Conservation (phyloP, 2,113 vertebrate species). For the Mesitornis unicolor region DNA sequence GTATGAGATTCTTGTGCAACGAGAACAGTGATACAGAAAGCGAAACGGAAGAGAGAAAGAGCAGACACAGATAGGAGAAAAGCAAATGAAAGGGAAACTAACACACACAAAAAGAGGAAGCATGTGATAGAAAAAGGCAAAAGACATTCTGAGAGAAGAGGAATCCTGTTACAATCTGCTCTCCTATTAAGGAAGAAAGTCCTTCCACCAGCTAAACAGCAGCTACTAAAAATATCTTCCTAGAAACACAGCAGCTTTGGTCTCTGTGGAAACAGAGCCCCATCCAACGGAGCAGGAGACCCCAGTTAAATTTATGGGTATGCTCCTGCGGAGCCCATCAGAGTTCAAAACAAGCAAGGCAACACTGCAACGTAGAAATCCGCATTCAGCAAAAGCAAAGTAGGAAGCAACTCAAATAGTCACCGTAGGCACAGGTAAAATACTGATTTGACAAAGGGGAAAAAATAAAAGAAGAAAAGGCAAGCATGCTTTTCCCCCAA, state of each 20-base stretch:
- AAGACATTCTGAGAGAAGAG: neutral
- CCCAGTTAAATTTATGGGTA: neutral
- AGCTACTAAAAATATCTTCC: constrained; percentile 56
- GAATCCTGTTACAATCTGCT: neutral
- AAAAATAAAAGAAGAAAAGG: neutral
- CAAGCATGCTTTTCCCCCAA: neutral
- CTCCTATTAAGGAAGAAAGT: constrained; percentile 47
- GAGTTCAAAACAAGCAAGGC: neutral
- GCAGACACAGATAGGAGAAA: neutral
- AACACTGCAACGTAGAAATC: neutral
- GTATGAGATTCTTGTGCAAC: neutral
- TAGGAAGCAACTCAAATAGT: neutral
- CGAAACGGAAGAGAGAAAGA: neutral
- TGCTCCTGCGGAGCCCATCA: neutral
- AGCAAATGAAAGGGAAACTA: neutral
- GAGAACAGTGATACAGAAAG: neutral
- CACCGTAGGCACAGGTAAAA: neutral
- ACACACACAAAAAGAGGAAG: neutral
- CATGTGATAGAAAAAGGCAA: neutral
- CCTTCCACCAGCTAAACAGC: constrained; percentile 12
- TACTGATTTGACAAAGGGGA: neutral
- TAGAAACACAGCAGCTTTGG: neutral
- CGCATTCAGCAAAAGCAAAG: neutral
- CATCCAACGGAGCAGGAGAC: neutral
- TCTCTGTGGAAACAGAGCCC: constrained; percentile 49